Conservation (phyloP, 2,888 invertebrate species). For the Ryuthela nishihirai region DNA sequence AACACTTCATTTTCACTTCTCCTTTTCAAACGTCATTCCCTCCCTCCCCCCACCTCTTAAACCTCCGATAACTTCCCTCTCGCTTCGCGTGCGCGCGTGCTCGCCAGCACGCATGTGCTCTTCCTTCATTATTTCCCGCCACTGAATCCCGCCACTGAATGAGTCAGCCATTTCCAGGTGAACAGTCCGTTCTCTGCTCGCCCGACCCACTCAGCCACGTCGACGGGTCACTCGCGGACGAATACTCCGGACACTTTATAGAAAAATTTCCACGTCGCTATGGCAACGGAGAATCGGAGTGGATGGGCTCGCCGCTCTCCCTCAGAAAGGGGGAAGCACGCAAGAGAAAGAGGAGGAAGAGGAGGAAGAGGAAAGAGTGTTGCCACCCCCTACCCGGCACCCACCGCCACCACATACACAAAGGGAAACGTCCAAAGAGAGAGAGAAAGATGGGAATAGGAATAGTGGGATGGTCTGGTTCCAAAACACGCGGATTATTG, state of each 20-base stretch:
- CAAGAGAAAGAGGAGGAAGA: conserved; percentile 13
- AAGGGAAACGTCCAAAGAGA: too few species aligned
- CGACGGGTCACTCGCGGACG: conserved; percentile 28
- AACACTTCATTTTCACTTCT: too few species aligned
- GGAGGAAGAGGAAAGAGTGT: conserved; percentile 13
- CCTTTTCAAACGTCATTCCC: too few species aligned
- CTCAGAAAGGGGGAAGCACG: too few species aligned
- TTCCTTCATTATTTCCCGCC: too few species aligned
- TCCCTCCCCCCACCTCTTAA: too few species aligned
- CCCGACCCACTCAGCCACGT: background rate
- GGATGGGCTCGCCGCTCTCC: conserved; percentile 34
- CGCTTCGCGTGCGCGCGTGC: too few species aligned
- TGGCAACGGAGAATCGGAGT: conserved; percentile 30
- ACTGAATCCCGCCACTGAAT: conserved; percentile 5
- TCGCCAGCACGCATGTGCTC: too few species aligned
- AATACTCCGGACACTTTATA: conserved; percentile 37
- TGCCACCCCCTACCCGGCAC: too few species aligned
- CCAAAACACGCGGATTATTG: conserved; percentile 39
- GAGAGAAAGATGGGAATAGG: conserved; percentile 31
- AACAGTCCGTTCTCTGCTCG: conserved; percentile 3
- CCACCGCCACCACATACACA: too few species aligned
- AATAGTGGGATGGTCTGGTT: too few species aligned
- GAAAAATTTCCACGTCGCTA: conserved; percentile 31
- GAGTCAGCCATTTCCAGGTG: conserved; percentile 33
- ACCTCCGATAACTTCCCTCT: too few species aligned